Evolutionary conservation across 2,888 invertebrate genomes (phyloP).

Genomic region (Drosophila mulleri): DNA sequence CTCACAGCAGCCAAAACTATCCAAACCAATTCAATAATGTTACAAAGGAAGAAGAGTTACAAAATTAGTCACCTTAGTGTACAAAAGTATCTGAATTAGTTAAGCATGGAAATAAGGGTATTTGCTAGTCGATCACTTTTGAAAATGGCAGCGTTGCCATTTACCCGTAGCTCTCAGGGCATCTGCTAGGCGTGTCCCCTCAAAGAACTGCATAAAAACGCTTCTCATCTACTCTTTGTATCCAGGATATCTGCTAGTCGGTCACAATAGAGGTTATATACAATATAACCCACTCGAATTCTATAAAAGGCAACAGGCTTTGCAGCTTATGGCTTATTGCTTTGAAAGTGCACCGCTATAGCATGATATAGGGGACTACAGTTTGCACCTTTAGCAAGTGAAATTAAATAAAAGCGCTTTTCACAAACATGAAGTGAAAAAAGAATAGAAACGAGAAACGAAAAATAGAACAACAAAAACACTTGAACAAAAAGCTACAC

Average conservation of each 20-base stretch:
- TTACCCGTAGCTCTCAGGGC: neutral
- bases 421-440: neutral
- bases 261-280: neutral
- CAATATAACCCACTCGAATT: neutral
- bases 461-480: neutral
- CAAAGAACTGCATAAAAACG: neutral
- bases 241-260: neutral
- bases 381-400: conserved; percentile 5
- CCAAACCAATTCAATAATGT: too few species aligned
- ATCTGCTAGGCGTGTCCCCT: neutral
- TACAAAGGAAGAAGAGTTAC: too few species aligned
- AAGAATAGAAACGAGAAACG: neutral
- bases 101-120: neutral
- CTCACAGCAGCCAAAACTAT: too few species aligned
- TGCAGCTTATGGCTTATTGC: conserved; percentile 45
- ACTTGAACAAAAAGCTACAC: conserved; percentile 2
- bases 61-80: neutral
- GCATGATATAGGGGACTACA: too few species aligned
- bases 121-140: neutral
- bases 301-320: neutral
- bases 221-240: too few species aligned
- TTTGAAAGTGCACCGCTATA: neutral
- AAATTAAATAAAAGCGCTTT: conserved; percentile 24
- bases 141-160: neutral
- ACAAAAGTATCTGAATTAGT: neutral